Evolutionary conservation across 2,113 vertebrate species (phyloP).

Genomic region (Probosciger aterrimus): DNA sequence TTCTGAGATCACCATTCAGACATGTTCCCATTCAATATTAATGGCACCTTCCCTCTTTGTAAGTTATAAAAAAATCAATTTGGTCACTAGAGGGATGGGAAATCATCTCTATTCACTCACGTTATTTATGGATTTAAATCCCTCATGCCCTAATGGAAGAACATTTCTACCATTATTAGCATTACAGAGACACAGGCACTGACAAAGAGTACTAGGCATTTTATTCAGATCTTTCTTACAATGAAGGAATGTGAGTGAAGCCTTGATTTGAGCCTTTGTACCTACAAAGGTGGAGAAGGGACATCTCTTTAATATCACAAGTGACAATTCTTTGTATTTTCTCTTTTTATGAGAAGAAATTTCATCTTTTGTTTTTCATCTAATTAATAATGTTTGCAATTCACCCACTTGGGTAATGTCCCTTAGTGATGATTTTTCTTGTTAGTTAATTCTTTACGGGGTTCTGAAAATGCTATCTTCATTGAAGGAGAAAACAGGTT

Average conservation of each 20-base stretch:
- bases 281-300: not conserved
- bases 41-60: not conserved
- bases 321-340: not conserved
- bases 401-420: not conserved
- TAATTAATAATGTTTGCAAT: not conserved
- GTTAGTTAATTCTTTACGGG: not conserved
- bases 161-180: not conserved
- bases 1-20: not conserved
- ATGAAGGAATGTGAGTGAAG: not conserved
- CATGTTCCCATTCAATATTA: not conserved
- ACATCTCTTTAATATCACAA: not conserved
- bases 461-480: not conserved
- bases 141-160: not conserved
- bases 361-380: not conserved
- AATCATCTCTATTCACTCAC: not conserved
- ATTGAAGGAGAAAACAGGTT: not conserved
- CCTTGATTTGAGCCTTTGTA: not conserved
- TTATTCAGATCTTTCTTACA: not conserved
- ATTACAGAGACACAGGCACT: not conserved
- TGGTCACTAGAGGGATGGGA: not conserved
- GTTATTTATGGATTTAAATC: constrained; percentile 37
- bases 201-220: not conserved
- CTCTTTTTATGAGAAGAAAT: not conserved
- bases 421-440: not conserved
- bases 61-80: constrained; percentile 38